phyloP scores from a whole-genome alignment of 2,888 invertebrate species.

The Atrina japonica region DNA sequence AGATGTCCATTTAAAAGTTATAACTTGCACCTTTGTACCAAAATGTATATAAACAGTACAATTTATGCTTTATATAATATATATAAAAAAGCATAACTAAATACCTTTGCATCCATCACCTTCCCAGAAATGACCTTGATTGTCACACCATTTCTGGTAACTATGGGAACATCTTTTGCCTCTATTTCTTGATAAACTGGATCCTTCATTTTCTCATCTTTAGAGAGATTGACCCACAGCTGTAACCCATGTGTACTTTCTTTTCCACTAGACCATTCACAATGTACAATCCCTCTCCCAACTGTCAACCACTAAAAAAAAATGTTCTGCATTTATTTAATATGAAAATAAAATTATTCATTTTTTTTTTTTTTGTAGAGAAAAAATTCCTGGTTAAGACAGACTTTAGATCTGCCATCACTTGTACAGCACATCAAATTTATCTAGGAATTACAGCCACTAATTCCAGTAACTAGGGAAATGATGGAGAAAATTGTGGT shows the following conservation, averaged over 20 bases:
- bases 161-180: slow-evolving; percentile 78
- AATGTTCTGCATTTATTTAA: background rate
- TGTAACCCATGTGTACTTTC: slow-evolving; percentile 74
- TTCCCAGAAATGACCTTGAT: slow-evolving; percentile 80
- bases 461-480: too few species aligned
- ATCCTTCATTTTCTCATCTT: slow-evolving; percentile 79
- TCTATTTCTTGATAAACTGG: slow-evolving; percentile 80
- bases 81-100: too few species aligned
- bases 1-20: too few species aligned
- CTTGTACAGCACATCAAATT: background rate
- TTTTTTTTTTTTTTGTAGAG: too few species aligned
- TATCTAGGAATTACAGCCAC: too few species aligned
- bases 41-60: too few species aligned
- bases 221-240: slow-evolving; percentile 80
- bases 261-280: slow-evolving; percentile 78
- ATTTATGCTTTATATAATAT: too few species aligned
- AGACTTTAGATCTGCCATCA: background rate
- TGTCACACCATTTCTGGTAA: slow-evolving; percentile 75
- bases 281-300: slow-evolving; percentile 79
- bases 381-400: background rate
- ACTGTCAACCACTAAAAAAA: slow-evolving; percentile 81
- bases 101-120: slow-evolving; percentile 76
- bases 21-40: too few species aligned
- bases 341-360: too few species aligned
- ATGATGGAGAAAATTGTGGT: too few species aligned